Base-by-base conservation (phyloP, 1,140 invertebrate species). In the Sweltsa coloradensis region DNA sequence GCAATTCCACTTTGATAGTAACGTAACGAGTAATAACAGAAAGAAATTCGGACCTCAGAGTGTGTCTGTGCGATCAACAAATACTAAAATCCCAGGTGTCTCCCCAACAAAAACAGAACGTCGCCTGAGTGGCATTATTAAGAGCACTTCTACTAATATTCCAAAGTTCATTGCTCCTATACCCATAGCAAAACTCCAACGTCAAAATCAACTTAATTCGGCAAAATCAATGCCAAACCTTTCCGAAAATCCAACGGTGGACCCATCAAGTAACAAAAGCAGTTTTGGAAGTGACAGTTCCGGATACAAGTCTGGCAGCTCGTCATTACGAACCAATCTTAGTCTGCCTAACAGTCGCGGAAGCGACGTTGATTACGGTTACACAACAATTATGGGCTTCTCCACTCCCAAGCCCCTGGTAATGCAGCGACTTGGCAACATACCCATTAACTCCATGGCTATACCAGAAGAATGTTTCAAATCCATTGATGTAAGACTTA, bases 231-330 rank as follows among this genome's bases (percentile, higher is more conserved):
- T n/a, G n/a, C n/a, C n/a, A n/a, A n/a, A n/a, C n/a, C n/a, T n/a
- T n/a, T n/a, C n/a, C n/a, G n/a, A n/a, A n/a, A n/a, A 5, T 3
- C 41, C 16, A 21, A 40, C 14, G 18, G 37, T 16, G 37, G n/a
- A 43, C 4, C 3, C 16, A 11, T 26, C n/a, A 26, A 26, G 2
- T 5, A 50, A 29, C 19, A 27, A 55, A 9, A 65, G 66, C 53
- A 60, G 62, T 13, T 66, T 68, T 5, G 72, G 70, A 45, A 76
- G 70, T 18, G 70, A 69, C 41, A 76, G 72, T 50, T 77, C 74
- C 1, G 74, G 74, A 0, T 78, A 76, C 49, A 61, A 66, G 51
- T 73, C 73, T 0, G 70, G 63, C 27, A 37, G 53, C 18, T 66
- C 66, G 52, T 59, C 1, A 16, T 3, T 16, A 34, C 26, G 27